Evolutionary conservation across 2,113 vertebrate species (phyloP).

Genomic region (Rhineura floridana): DNA sequence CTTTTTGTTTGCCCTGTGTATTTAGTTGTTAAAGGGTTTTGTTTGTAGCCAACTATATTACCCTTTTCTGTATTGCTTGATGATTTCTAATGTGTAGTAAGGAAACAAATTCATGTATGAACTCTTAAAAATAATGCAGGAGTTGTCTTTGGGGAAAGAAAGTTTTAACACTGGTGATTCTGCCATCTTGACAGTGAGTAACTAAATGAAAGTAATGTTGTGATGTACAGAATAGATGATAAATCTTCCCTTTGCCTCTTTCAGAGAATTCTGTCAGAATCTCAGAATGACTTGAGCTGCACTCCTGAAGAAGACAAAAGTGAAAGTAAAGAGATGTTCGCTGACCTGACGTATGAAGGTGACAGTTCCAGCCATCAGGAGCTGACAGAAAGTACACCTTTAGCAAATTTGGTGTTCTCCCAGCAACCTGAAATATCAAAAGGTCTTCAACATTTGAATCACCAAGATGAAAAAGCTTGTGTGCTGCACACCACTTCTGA

Average conservation of each 20-base stretch:
- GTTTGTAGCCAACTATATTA: neutral
- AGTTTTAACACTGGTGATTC: neutral
- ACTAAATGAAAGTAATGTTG: neutral
- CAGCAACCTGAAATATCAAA: constrained; percentile 44
- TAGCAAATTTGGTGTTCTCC: constrained; percentile 16
- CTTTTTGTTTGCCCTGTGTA: neutral
- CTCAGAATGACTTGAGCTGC: constrained; percentile 74
- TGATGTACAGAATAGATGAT: neutral
- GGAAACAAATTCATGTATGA: neutral
- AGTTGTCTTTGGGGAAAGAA: neutral
- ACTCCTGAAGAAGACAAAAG: constrained; percentile 75
- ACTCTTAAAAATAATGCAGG: neutral
- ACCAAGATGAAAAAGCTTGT: neutral
- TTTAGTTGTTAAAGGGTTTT: neutral
- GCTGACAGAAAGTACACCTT: constrained; percentile 23
- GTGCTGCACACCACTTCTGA: constrained; percentile 46
- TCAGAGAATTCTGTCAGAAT: constrained; percentile 75
- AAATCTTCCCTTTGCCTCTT: constrained; percentile 34
- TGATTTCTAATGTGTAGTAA: neutral
- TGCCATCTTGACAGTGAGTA: neutral
- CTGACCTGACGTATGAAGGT: constrained; percentile 47
- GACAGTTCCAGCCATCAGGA: constrained; percentile 55
- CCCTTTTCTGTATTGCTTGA: neutral
- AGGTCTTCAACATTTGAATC: constrained; percentile 34
- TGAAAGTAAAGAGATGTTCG: constrained; percentile 45